A percentile compares a stretch with the other conserved stretches of the same genome.
These are phyloP conservation scores for Tipula vernalis DNA, from an alignment of 2,888 invertebrate species.

Conservation along the genomic window DNA sequence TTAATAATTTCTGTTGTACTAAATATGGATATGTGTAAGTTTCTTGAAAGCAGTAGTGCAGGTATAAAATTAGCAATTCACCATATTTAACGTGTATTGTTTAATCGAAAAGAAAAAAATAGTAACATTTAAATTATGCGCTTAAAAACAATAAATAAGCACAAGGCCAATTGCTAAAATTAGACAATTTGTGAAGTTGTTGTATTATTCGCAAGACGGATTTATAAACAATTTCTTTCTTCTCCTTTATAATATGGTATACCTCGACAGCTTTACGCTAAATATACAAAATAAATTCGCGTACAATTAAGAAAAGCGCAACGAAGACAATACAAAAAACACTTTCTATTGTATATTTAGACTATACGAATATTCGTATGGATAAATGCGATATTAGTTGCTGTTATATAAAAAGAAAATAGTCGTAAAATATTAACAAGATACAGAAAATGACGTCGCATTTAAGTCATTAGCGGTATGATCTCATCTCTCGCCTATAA, in stretches of 20 bases:
- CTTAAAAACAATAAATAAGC: neutral
- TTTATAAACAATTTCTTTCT: neutral
- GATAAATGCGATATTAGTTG: neutral
- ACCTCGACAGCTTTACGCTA: neutral
- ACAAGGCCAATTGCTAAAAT: neutral
- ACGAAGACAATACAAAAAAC: neutral
- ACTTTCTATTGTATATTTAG: no score
- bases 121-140: neutral
- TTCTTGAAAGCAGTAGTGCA: no score
- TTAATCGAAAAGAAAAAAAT: neutral
- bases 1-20: no score
- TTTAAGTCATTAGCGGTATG: neutral
- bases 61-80: no score
- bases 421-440: no score
- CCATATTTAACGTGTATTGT: no score
- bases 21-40: no score
- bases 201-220: neutral
- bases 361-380: no score
- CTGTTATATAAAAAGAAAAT: no score
- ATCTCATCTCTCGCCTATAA: neutral
- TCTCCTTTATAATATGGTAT: neutral
- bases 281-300: neutral
- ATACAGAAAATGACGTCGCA: neutral
- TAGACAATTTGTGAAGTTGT: neutral
- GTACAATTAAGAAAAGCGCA: neutral